Percentiles rank a stretch among this genome's conserved stretches.
Conservation (phyloP, 2,797 vertebrate species). For the Galaxias olidus region DNA sequence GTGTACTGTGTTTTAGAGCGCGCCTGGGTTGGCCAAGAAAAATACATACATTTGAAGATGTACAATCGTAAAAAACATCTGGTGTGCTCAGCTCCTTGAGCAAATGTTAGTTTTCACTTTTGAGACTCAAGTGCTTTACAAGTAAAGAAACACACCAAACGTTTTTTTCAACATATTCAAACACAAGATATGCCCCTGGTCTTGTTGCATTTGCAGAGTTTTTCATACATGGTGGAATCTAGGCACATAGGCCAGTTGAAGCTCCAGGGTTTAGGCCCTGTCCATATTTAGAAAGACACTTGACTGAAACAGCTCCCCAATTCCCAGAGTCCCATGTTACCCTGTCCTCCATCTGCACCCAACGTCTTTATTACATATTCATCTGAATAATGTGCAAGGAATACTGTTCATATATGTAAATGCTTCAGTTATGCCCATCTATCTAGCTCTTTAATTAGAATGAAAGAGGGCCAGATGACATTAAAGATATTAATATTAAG, state of each 20-base stretch:
- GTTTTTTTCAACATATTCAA: too few relatives aligned
- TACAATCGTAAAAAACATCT: too few relatives aligned
- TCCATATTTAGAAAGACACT: constrained; percentile 64
- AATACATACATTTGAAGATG: too few relatives aligned
- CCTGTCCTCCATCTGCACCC: constrained; percentile 8
- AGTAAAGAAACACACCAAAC: too few relatives aligned
- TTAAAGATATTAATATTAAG: too few relatives aligned
- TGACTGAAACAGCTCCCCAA: constrained; percentile 54
- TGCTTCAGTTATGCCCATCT: constrained; percentile 34
- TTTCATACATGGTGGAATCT: constrained; percentile 48
- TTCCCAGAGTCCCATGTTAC: constrained; percentile 49
- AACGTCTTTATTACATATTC: too few relatives aligned
- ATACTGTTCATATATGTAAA: constrained; percentile 52
- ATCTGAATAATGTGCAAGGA: constrained; percentile 42
- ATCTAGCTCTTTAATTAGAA: constrained; percentile 46
- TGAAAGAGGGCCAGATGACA: constrained; percentile 26
- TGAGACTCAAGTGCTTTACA: too few relatives aligned
- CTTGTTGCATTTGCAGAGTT: constrained; percentile 27
- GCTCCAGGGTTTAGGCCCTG: constrained; percentile 63
- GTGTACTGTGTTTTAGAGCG: constrained; percentile 54
- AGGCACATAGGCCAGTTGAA: constrained; percentile 66
- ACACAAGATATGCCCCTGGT: too few relatives aligned
- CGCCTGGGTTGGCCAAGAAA: constrained; percentile 41
- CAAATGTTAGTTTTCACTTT: too few relatives aligned
- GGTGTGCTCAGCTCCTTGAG: too few relatives aligned